Percentiles rank a stretch among this genome's conserved stretches.
Conservation (phyloP, 1,140 invertebrate genomes). For the Drepana arcuata region DNA sequence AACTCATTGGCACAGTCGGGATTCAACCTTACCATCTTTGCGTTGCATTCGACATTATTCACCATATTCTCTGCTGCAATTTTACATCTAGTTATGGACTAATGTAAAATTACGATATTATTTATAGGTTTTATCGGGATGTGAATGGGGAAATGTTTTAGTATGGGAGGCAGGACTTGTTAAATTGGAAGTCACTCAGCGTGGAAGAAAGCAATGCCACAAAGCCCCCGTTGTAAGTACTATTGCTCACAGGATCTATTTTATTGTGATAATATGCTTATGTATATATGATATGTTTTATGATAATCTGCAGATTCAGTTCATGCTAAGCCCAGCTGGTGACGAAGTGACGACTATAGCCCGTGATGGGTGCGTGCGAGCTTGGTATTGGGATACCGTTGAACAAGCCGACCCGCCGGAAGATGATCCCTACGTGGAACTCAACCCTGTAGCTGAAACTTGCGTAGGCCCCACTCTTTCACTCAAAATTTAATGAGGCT, state of each 20-base stretch:
- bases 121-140: slow-evolving; percentile 82
- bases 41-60: too few relatives aligned
- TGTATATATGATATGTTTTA: too few relatives aligned
- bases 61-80: too few relatives aligned
- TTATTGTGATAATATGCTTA: too few relatives aligned
- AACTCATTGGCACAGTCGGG: too few relatives aligned
- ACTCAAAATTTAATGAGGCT: too few relatives aligned
- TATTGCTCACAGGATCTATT: too few relatives aligned
- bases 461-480: too few relatives aligned
- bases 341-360: slow-evolving; percentile 77
- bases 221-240: slow-evolving; percentile 78
- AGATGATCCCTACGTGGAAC: slow-evolving; percentile 83
- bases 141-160: slow-evolving; percentile 91
- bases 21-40: too few relatives aligned
- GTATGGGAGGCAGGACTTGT: slow-evolving; percentile 91
- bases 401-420: slow-evolving; percentile 85
- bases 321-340: slow-evolving; percentile 50
- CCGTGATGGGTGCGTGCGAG: slow-evolving; percentile 85
- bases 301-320: slow-evolving; percentile 51
- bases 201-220: slow-evolving; percentile 82
- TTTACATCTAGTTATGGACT: too few relatives aligned
- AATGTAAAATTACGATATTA: too few relatives aligned
- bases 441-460: slow-evolving; percentile 87
- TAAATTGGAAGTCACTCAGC: slow-evolving; percentile 83
- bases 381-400: slow-evolving; percentile 92